Percentiles rank a stretch among this genome's conserved stretches.
Conservation (phyloP, 2,888 invertebrate species). For the Drosophila anceps region DNA sequence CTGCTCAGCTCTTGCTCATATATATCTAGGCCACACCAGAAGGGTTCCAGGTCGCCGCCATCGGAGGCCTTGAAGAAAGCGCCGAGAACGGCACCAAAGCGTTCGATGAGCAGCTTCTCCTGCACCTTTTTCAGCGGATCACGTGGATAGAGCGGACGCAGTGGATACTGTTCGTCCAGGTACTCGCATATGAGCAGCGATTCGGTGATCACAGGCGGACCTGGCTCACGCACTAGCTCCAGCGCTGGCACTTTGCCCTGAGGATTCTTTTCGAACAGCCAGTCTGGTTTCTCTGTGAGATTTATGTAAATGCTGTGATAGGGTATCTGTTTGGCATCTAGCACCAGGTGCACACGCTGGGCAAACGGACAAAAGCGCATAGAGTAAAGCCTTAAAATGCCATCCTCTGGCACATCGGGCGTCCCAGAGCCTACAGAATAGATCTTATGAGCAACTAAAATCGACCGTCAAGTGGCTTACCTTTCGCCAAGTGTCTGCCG, state of each 20-base stretch:
- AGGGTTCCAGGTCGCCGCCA: conserved; percentile 72
- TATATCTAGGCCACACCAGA: conserved; percentile 86
- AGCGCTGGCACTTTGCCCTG: conserved; percentile 91
- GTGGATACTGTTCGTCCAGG: conserved; percentile 92
- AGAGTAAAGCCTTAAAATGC: conserved; percentile 91
- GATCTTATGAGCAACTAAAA: background rate
- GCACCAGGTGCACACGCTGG: conserved; percentile 90
- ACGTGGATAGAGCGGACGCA: conserved; percentile 88
- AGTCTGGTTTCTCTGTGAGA: conserved; percentile 92
- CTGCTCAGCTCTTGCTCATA: conserved; percentile 89
- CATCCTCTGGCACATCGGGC: conserved; percentile 87
- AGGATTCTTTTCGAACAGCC: conserved; percentile 89
- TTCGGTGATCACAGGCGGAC: conserved; percentile 88
- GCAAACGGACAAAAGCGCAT: conserved; percentile 95
- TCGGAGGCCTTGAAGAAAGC: conserved; percentile 83
- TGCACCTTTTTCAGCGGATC: conserved; percentile 85
- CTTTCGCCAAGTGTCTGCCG: conserved; percentile 74
- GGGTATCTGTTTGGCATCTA: conserved; percentile 93
- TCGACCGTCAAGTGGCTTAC: conserved; percentile 27
- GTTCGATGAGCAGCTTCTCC: conserved; percentile 84
- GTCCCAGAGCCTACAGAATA: conserved; percentile 87
- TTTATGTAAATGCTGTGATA: conserved; percentile 92
- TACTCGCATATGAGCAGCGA: conserved; percentile 92
- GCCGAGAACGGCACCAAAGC: conserved; percentile 77
- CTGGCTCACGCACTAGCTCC: conserved; percentile 88